A percentile compares a stretch with the other conserved stretches of the same genome.
Evolutionary conservation across 2,113 vertebrate genomes (phyloP).

Genomic region (Hypocryptadius cinnamomeus): DNA sequence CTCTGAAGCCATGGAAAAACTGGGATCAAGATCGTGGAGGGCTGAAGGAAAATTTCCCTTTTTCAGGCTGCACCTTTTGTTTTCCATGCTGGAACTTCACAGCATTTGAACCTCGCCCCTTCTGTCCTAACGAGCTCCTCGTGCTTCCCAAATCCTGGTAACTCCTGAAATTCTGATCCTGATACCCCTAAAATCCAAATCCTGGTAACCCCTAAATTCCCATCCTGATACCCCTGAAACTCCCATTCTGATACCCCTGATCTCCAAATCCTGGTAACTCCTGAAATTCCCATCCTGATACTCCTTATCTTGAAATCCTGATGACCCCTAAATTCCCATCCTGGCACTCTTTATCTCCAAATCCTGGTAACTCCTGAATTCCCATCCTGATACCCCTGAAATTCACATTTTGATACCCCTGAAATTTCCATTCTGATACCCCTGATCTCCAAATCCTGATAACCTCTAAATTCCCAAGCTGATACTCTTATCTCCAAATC

Average conservation of each 20-base stretch:
- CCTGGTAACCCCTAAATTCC: neutral
- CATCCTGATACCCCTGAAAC: too few relatives aligned
- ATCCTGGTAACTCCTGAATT: neutral
- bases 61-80: neutral
- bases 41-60: neutral
- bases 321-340: neutral
- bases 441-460: neutral
- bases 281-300: neutral
- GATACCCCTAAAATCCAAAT: neutral
- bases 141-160: neutral
- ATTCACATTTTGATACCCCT: too few relatives aligned
- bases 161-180: neutral
- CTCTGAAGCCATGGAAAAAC: neutral
- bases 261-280: neutral
- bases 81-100: neutral
- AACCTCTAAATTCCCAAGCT: neutral
- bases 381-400: neutral
- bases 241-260: fast-evolving
- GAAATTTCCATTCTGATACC: too few relatives aligned
- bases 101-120: neutral
- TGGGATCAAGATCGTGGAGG: neutral
- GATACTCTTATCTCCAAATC: neutral
- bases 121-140: neutral
- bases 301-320: too few relatives aligned
- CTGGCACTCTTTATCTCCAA: neutral